These are phyloP conservation scores for Garra rufa DNA, from an alignment of 2,113 vertebrate genomes.

Conservation along the genomic window DNA sequence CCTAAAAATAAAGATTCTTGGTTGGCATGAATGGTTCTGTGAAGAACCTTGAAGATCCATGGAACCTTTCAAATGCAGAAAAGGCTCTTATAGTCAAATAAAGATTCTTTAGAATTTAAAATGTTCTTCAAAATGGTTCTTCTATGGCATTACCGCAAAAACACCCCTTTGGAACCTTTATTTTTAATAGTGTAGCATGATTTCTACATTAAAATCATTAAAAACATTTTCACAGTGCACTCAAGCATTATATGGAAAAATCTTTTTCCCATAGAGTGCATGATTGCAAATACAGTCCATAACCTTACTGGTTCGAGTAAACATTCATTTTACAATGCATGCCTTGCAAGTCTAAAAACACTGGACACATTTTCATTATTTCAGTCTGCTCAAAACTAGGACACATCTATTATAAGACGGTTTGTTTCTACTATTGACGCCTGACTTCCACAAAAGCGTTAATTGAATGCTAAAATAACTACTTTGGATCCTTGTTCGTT, in stretches of 20 bases:
- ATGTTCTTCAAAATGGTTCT: too few species aligned
- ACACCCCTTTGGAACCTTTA: too few species aligned
- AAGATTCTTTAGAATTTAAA: too few species aligned
- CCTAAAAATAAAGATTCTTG: too few species aligned
- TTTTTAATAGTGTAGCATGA: neutral
- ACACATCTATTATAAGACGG: neutral
- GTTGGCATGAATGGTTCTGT: too few species aligned
- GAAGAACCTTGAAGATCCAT: too few species aligned
- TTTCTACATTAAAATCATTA: neutral
- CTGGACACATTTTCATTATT: neutral
- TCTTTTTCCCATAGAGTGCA: neutral
- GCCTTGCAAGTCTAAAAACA: neutral
- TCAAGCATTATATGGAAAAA: neutral
- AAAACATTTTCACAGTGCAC: neutral
- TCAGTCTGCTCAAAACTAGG: slow-evolving; percentile 4
- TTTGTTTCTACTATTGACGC: neutral
- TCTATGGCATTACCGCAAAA: too few species aligned
- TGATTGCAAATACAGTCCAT: neutral
- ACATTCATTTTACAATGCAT: neutral
- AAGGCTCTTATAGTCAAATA: too few species aligned
- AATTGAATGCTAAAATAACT: neutral
- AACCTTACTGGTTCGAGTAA: neutral
- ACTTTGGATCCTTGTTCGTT: neutral
- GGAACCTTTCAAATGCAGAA: too few species aligned
- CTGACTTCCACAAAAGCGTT: neutral